Evolutionary conservation across 1,140 invertebrate species (phyloP), one percentile per base, ranked within the genome.

Genomic region (Pinna nobilis): DNA sequence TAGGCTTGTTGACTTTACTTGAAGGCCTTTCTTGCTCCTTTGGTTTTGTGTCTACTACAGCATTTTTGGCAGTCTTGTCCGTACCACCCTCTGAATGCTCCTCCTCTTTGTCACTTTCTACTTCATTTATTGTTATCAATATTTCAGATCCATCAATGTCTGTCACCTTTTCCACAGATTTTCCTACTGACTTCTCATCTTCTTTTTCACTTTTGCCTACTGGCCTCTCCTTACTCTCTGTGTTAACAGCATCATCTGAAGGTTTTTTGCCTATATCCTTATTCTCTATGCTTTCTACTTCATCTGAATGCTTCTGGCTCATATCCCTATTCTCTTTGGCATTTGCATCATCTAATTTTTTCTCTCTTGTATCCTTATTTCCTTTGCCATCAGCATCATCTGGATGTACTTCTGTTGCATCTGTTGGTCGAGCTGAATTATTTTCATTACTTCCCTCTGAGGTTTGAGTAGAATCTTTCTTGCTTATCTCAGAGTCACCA

Each of bases 281-380:
- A 57, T 78, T 66, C 89, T 91, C 73, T 88, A 87, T 84, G n/a
- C 79, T 76, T 65, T 90, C 65, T 44, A 33, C 55, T 53, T 89
- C 87, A 61, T 88, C 84, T 20, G 85, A 74, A 13, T 71, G 66
- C 13, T 70, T 77, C 39, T 64, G 49, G 20, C 63, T 65, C n/a
- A n/a, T n/a, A n/a, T n/a, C n/a, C n/a, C n/a, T n/a, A n/a, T n/a
- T n/a, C 33, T 44, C 66, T 7, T 11, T 11, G 68, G 20, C 59
- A n/a, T 73, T 66, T 88, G 89, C 39, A 89, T 86, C 65, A 84
- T 83, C 75, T 89, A 83, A 70, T 82, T 74, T 64, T 78, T 69
- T 59, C 85, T 85, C 63, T 84, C 73, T 51, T 51, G 28, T 53
- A 79, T 82, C 51, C 57, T 32, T 37, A 51, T 64, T 60, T 44